Evolutionary conservation across 1,140 invertebrate species (phyloP).

Genomic region (Plutomurus gul): DNA sequence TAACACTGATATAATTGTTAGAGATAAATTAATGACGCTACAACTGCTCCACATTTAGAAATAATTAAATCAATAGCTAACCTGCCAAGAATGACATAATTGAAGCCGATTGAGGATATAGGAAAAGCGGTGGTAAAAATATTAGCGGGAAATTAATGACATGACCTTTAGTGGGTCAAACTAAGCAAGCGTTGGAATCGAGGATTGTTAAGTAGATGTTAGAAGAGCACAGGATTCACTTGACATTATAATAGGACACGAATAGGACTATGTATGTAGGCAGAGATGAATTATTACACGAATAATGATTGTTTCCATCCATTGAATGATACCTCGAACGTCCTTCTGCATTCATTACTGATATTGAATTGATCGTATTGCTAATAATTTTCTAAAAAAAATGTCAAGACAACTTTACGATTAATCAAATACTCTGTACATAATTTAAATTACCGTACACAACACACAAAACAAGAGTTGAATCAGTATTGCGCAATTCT

Average conservation of each 20-base stretch:
- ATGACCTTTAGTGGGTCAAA: not conserved
- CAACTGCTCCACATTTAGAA: too few species aligned
- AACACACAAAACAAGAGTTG: not conserved
- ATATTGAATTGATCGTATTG: constrained; percentile 12
- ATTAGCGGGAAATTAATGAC: not conserved
- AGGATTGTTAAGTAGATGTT: not conserved
- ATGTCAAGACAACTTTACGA: constrained; percentile 5
- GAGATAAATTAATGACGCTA: not conserved
- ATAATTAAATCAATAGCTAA: too few species aligned
- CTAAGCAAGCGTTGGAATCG: not conserved
- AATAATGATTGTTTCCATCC: constrained; percentile 33
- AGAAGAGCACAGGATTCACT: not conserved
- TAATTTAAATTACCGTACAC: not conserved
- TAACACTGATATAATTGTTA: not conserved
- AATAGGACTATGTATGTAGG: too few species aligned
- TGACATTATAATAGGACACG: too few species aligned
- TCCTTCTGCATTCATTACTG: constrained; percentile 25
- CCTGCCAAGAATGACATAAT: too few species aligned
- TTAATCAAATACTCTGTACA: not conserved
- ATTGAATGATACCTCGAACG: constrained; percentile 27
- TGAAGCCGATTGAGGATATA: not conserved
- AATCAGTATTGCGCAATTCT: constrained; percentile 1
- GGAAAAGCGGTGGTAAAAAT: not conserved
- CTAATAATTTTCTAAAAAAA: constrained; percentile 6
- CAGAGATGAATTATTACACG: constrained; percentile 18